phyloP scores from a whole-genome alignment of 2,888 invertebrate genomes.

The Neuroscelio doddi region DNA sequence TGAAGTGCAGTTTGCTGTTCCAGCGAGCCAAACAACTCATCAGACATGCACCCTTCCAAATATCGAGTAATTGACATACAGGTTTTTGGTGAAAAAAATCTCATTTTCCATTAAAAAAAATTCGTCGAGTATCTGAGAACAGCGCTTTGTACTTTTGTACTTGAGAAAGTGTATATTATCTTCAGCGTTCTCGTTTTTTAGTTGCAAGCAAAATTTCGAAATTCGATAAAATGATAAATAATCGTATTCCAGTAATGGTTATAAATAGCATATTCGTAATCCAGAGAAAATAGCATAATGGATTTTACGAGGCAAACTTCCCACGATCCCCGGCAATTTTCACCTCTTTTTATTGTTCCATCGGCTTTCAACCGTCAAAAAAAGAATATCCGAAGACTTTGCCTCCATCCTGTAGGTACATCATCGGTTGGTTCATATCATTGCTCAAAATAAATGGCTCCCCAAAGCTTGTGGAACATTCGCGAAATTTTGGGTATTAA shows the following conservation, averaged over 20 bases:
- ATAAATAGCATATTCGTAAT: constrained; percentile 35
- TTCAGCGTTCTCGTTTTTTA: constrained; percentile 8
- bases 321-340: background rate
- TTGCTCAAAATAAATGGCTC: constrained; percentile 41
- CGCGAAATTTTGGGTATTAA: constrained; percentile 64
- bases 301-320: constrained; percentile 7
- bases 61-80: constrained; percentile 58
- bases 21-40: constrained; percentile 60
- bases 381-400: constrained; percentile 18
- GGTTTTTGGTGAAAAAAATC: constrained; percentile 32
- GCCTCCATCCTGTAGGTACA: constrained; percentile 14
- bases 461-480: constrained; percentile 51
- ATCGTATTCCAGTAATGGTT: constrained; percentile 21
- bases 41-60: constrained; percentile 60
- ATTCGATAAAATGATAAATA: constrained; percentile 34
- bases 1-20: constrained; percentile 68
- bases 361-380: constrained; percentile 2
- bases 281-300: constrained; percentile 20
- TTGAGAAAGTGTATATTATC: constrained; percentile 8
- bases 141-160: constrained; percentile 43
- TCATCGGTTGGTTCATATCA: constrained; percentile 30
- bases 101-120: constrained; percentile 17
- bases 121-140: constrained; percentile 30
- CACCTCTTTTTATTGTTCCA: too few species aligned
- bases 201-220: constrained; percentile 21